Conservation (phyloP, 2,888 invertebrate species). For the Lithodes maja region DNA sequence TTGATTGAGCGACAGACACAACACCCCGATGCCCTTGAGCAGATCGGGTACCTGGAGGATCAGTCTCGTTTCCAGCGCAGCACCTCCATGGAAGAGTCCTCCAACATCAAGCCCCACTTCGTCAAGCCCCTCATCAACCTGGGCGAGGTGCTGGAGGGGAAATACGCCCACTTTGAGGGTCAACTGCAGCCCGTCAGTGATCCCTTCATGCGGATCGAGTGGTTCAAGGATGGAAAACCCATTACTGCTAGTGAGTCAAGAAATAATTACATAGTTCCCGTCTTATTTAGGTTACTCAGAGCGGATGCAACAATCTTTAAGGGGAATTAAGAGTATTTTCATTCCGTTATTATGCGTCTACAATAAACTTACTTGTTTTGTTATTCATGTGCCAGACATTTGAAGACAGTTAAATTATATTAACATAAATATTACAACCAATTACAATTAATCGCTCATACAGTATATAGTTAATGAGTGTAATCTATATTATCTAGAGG, state of each 20-base stretch:
- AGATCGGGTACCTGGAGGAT: constrained; percentile 70
- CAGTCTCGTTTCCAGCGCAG: constrained; percentile 90
- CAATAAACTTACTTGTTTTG: background rate
- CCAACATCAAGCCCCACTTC: constrained; percentile 88
- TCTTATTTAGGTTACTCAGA: too few species aligned
- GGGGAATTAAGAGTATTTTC: background rate
- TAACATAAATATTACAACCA: too few species aligned
- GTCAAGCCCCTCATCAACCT: constrained; percentile 90
- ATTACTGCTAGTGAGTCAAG: constrained; percentile 86
- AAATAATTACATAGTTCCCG: background rate
- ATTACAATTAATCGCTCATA: too few species aligned
- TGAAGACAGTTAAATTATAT: background rate
- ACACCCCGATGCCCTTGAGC: constrained; percentile 85
- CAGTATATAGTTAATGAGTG: too few species aligned
- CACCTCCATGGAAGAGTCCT: constrained; percentile 84
- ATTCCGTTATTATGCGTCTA: background rate
- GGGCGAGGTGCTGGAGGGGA: constrained; percentile 90
- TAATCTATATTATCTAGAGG: too few species aligned
- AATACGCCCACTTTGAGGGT: constrained; percentile 94
- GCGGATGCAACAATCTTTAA: too few species aligned
- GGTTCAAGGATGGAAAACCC: constrained; percentile 94
- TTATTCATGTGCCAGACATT: background rate
- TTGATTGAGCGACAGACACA: constrained; percentile 91
- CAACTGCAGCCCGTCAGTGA: constrained; percentile 94
- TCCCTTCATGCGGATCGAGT: constrained; percentile 94